phyloP scores from a whole-genome alignment of 92 coral and sea anemone genomes.

The Heliopora coerulea region DNA sequence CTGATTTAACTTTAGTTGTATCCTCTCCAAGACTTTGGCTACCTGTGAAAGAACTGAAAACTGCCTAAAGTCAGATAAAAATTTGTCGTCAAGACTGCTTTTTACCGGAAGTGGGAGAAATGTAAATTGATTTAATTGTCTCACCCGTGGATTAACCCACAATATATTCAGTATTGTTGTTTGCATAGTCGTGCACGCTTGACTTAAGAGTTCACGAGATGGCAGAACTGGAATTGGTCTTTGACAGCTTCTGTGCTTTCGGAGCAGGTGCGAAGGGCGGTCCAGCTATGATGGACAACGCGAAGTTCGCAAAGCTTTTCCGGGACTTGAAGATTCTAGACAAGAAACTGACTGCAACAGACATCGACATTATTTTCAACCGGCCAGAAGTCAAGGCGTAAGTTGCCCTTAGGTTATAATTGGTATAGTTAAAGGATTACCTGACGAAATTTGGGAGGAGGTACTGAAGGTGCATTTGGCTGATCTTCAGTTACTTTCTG shows the following conservation, averaged over 20 bases:
- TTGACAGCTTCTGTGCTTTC: constrained; percentile 85
- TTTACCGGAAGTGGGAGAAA: too few relatives aligned
- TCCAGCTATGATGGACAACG: constrained; percentile 75
- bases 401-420: too few relatives aligned
- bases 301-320: constrained; percentile 83
- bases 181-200: constrained; percentile 9
- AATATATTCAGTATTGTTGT: constrained; percentile 4
- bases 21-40: too few relatives aligned
- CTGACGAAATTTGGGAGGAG: too few relatives aligned
- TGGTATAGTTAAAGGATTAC: too few relatives aligned
- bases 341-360: constrained; percentile 78
- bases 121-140: too few relatives aligned
- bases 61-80: too few relatives aligned
- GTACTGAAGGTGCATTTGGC: too few relatives aligned
- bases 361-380: constrained; percentile 88
- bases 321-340: constrained; percentile 79
- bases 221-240: constrained; percentile 47
- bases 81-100: too few relatives aligned
- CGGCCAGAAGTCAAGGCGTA: constrained; percentile 89
- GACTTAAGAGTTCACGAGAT: background rate
- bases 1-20: too few relatives aligned
- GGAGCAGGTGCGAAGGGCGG: constrained; percentile 81
- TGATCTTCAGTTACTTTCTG: too few relatives aligned
- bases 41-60: too few relatives aligned
- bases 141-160: background rate